These are phyloP conservation scores for Chrysaora quinquecirrha DNA, from an alignment of 30 jellyfish, hydroid and myxozoan species.

Conservation along the genomic window DNA sequence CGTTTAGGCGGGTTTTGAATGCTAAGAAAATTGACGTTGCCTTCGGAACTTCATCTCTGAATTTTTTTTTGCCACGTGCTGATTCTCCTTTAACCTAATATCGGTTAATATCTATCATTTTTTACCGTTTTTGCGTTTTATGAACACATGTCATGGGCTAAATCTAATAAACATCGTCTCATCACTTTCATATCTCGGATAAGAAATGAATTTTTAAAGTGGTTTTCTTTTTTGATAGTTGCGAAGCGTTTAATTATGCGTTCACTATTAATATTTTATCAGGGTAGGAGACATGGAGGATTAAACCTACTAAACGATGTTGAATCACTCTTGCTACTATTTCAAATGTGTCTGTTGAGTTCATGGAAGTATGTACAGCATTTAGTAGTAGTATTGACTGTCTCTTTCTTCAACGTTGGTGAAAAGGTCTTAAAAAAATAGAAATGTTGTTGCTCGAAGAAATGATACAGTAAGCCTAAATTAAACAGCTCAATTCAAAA, in stretches of 20 bases:
- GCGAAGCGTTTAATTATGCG: constrained; percentile 43
- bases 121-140: no score
- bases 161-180: no score
- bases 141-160: no score
- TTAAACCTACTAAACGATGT: constrained; percentile 28
- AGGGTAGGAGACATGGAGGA: constrained; percentile 40
- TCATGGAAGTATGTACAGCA: not conserved
- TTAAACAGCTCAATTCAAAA: not conserved
- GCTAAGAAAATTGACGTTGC: no score
- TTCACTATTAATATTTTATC: constrained; percentile 39
- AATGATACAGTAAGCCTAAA: not conserved
- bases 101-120: no score
- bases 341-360: not conserved
- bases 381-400: not conserved
- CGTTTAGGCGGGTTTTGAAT: no score
- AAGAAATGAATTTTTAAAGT: no score
- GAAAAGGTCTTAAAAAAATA: not conserved
- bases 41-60: no score
- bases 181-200: no score
- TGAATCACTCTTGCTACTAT: constrained; percentile 43
- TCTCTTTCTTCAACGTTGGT: not conserved
- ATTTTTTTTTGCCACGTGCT: no score
- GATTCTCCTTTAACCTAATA: no score
- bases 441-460: not conserved
- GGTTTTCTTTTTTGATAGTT: constrained; percentile 16